These are phyloP conservation scores for Diarsia rubi DNA, from an alignment of 2,888 invertebrate genomes.

Conservation along the genomic window DNA sequence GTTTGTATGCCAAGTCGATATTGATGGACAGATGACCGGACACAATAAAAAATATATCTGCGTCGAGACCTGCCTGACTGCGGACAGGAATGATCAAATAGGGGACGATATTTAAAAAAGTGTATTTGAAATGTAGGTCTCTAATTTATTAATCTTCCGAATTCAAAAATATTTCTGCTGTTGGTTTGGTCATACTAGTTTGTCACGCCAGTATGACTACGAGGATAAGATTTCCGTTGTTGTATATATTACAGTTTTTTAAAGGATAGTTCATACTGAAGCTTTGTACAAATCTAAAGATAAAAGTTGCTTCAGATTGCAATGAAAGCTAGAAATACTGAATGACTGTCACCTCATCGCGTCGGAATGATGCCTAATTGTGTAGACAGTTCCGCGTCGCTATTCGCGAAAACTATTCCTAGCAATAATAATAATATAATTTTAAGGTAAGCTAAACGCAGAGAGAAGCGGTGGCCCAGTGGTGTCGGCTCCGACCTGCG, in stretches of 20 bases:
- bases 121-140: neutral
- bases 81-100: conserved; percentile 27
- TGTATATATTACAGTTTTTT: neutral
- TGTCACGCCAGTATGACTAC: too few species aligned
- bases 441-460: neutral
- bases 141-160: neutral
- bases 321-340: neutral
- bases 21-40: conserved; percentile 70
- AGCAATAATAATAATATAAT: neutral
- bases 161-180: too few species aligned
- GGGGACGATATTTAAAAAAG: neutral
- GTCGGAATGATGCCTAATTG: neutral
- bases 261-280: neutral
- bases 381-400: neutral
- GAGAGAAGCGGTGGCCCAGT: too few species aligned
- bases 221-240: neutral
- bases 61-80: conserved; percentile 11
- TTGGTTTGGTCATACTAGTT: too few species aligned
- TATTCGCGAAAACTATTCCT: neutral
- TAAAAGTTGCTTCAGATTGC: neutral
- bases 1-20: conserved; percentile 67
- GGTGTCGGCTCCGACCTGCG: too few species aligned
- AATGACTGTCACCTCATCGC: too few species aligned
- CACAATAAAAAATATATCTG: conserved; percentile 42
- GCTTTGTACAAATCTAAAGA: too few species aligned